Evolutionary conservation across 2,797 vertebrate genomes (phyloP).

Genomic region (Pangasius larnaudii): DNA sequence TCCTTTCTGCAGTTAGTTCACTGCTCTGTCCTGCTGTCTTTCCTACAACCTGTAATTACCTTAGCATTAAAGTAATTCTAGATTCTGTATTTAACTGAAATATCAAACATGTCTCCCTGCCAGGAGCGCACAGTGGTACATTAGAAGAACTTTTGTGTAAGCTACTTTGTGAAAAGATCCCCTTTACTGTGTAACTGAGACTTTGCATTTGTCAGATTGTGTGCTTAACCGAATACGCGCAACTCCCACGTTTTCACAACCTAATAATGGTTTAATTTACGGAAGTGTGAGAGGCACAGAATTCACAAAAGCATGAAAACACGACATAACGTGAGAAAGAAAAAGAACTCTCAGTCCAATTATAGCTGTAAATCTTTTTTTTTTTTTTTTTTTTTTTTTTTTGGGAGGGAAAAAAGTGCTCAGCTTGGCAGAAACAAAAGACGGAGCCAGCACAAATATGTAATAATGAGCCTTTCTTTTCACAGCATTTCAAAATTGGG

Average conservation of each 20-base stretch:
- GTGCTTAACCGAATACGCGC: constrained; percentile 54
- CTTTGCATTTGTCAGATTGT: constrained; percentile 57
- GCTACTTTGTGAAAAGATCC: constrained; percentile 28
- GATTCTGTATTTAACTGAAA: constrained; percentile 3
- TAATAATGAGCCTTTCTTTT: constrained; percentile 61
- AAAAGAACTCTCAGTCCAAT: constrained; percentile 72
- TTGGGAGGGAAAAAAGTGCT: constrained; percentile 52
- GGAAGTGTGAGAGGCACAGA: constrained; percentile 62
- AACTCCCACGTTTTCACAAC: constrained; percentile 34
- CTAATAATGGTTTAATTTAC: constrained; percentile 59
- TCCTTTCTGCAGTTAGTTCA: constrained; percentile 35
- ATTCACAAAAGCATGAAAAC: constrained; percentile 66
- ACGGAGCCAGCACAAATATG: constrained; percentile 61
- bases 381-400: constrained; percentile 48
- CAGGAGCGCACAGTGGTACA: constrained; percentile 50
- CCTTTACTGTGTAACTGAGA: constrained; percentile 43
- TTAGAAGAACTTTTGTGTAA: constrained; percentile 36
- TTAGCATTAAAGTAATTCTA: neutral
- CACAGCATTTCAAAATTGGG: constrained; percentile 66
- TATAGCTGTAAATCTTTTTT: constrained; percentile 70
- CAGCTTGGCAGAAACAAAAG: constrained; percentile 61
- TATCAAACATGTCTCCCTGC: neutral
- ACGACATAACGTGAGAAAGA: constrained; percentile 69
- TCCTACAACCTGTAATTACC: constrained; percentile 14
- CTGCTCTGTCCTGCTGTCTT: constrained; percentile 64